Evolutionary conservation across 2,888 invertebrate genomes (phyloP), one percentile per base, ranked within the genome.

Genomic region (Drosophila cracens): DNA sequence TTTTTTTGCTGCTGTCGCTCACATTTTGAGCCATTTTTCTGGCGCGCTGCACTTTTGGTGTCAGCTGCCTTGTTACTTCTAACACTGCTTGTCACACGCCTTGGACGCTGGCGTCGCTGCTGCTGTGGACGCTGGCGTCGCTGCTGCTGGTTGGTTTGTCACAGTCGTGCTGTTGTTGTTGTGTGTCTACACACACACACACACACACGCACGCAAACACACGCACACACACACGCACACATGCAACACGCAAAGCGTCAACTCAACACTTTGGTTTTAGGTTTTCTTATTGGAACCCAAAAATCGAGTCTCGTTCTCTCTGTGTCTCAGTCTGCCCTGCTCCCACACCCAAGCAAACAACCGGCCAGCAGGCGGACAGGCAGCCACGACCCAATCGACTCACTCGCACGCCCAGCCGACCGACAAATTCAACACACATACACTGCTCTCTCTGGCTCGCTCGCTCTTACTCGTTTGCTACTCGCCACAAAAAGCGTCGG

Each of bases 61-160:
- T 87, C 86, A 85, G 86, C 88, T 89, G 86, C 90, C 86, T 89
- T 87, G 86, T 87, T 87, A 87, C 85, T 89, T 85, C 84, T 85
- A 85, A 85, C 84, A 85, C 79, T 79, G 79, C 79, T 80, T 80
- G 81, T 80, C 77, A 80, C 75, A 87, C 82, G 79, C 81, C 77
- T 82, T 76, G 76, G 77, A 75, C 75, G 85, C 83, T 77, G 72
- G 61, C 75, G 76, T 63, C 66, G 33, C 25, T 21, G 53, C 21
- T 43, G 43, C n/a, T 11, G 21, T 34, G 11, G 79, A 74, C 73
- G 82, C 83, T 78, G 71, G 58, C 76, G 76, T 70, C 73, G 82
- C 76, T 72, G 74, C 76, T 71, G 78, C 79, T 87, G 87, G 88
- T 90, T 88, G 84, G 90, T 87, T 87, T 87, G 87, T 81, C 83